These are phyloP conservation scores for Stenchaetothrips biformis DNA, from an alignment of 2,888 invertebrate species.

Conservation along the genomic window DNA sequence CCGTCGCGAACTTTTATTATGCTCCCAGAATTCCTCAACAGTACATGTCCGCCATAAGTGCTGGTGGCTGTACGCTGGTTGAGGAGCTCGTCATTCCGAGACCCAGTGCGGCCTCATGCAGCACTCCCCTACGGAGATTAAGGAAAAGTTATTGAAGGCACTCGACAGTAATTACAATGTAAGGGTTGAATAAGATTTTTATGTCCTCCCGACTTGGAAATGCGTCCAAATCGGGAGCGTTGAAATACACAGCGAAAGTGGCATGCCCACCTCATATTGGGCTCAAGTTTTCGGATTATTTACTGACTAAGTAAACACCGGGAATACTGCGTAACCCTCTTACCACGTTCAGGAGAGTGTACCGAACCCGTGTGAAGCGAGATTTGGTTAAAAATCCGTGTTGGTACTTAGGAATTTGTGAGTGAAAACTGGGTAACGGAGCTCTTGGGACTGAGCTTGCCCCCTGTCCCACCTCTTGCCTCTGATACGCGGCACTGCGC, in stretches of 20 bases:
- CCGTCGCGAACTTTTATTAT: slow-evolving; percentile 38
- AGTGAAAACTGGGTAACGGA: slow-evolving; percentile 41
- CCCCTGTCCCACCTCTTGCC: slow-evolving; percentile 40
- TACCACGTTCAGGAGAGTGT: slow-evolving; percentile 30
- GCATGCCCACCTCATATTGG: slow-evolving; percentile 37
- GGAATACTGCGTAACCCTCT: slow-evolving; percentile 35
- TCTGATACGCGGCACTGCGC: slow-evolving; percentile 41
- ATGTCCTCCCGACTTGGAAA: slow-evolving; percentile 17
- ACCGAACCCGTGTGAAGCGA: slow-evolving; percentile 35
- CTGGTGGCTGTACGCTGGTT: slow-evolving; percentile 47
- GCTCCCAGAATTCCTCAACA: slow-evolving; percentile 42
- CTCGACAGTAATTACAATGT: slow-evolving; percentile 97
- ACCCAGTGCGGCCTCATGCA: slow-evolving; percentile 52
- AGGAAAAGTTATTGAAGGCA: slow-evolving; percentile 92
- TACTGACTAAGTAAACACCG: slow-evolving; percentile 30
- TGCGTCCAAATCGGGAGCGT: slow-evolving; percentile 28
- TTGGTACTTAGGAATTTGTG: slow-evolving; percentile 36
- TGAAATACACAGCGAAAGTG: slow-evolving; percentile 38
- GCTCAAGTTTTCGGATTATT: slow-evolving; percentile 34
- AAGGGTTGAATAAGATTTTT: slow-evolving; percentile 51
- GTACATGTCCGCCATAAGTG: slow-evolving; percentile 51
- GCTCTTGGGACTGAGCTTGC: slow-evolving; percentile 41
- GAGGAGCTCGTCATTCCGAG: slow-evolving; percentile 48
- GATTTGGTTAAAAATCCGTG: slow-evolving; percentile 34
- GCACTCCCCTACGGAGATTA: slow-evolving; percentile 68